Evolutionary conservation across 2,888 invertebrate species (phyloP), one percentile per base, ranked within the genome.

Genomic region (Plusia festucae): DNA sequence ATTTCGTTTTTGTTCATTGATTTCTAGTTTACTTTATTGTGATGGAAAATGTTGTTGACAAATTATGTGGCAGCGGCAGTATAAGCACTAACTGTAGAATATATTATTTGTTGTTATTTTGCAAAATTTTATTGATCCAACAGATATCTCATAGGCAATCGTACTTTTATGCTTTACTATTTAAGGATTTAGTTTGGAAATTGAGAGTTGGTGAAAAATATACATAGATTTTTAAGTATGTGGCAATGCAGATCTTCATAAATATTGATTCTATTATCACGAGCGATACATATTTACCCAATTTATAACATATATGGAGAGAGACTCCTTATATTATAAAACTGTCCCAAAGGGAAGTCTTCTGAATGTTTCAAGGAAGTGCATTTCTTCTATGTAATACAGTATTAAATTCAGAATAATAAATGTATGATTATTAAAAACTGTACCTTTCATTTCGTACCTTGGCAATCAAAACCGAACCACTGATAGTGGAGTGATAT

Each of bases 301-400:
- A 90, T 88, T 88, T 88, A 84, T 86, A 85, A 90, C 85, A 88
- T 85, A 89, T 82, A 90, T 85, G 90, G 91, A 91, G 92, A 89
- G 87, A 88, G 83, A 85, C 90, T 92, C 91, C 91, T 82, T 86
- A 78, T 76, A 30, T 30, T 30, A 76, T 77, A 88, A 88, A 93
- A 91, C 91, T 94, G 93, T 95, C 95, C 95, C 95, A 91, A 93
- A 94, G 94, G 95, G 95, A 95, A 96, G 97, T 97, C 97, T 97
- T 97, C 97, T 97, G 97, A 97, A 97, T 97, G 97, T 97, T 97
- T 97, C 97, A 96, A 96, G 96, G 96, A 97, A 97, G 97, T 97
- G 97, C 97, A 97, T 97, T 97, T 97, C 97, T 97, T 97, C 97
- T 97, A 97, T 97, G 97, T 97, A 97, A 97, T 97, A 97, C 97